A percentile compares a stretch with the other conserved stretches of the same genome.
These are phyloP conservation scores for Porites lobata DNA, from an alignment of 92 coral and sea anemone species.

Conservation along the genomic window DNA sequence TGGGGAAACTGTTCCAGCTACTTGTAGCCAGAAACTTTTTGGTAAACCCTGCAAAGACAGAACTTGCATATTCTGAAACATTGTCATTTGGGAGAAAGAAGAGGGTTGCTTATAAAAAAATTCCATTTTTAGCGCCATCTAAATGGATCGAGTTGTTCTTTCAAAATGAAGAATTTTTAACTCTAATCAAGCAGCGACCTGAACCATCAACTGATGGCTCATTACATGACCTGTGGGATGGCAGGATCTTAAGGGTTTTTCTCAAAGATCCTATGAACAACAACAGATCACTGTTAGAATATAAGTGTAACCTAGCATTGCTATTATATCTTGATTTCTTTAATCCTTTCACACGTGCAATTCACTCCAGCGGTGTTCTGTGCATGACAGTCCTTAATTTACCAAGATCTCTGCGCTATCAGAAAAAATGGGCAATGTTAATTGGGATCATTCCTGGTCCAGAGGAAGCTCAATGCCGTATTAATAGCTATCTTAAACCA, in stretches of 20 bases:
- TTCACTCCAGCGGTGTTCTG: constrained; percentile 38
- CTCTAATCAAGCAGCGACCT: constrained; percentile 14
- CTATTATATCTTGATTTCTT: constrained; percentile 57
- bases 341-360: constrained; percentile 30
- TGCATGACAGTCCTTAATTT: constrained; percentile 56
- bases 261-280: constrained; percentile 6
- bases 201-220: constrained; percentile 15
- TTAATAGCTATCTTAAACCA: constrained; percentile 54
- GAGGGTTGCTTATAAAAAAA: constrained; percentile 37
- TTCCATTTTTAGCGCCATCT: constrained; percentile 51
- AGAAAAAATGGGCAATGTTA: constrained; percentile 54
- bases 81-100: constrained; percentile 23
- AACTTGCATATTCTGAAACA: constrained; percentile 30
- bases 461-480: constrained; percentile 37
- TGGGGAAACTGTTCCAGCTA: constrained; percentile 41
- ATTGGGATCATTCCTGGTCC: constrained; percentile 74
- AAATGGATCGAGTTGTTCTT: constrained; percentile 49
- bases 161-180: constrained; percentile 24
- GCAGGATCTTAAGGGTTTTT: constrained; percentile 34
- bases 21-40: constrained; percentile 22
- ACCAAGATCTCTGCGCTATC: constrained; percentile 37
- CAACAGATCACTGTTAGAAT: constrained; percentile 15
- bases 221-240: constrained; percentile 50
- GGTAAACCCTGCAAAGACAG: constrained; percentile 22
- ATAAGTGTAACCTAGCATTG: constrained; percentile 27